Percentiles rank a stretch among this genome's conserved stretches.
phyloP scores from a whole-genome alignment of 1,140 invertebrate genomes.

The Drosophila serrata region DNA sequence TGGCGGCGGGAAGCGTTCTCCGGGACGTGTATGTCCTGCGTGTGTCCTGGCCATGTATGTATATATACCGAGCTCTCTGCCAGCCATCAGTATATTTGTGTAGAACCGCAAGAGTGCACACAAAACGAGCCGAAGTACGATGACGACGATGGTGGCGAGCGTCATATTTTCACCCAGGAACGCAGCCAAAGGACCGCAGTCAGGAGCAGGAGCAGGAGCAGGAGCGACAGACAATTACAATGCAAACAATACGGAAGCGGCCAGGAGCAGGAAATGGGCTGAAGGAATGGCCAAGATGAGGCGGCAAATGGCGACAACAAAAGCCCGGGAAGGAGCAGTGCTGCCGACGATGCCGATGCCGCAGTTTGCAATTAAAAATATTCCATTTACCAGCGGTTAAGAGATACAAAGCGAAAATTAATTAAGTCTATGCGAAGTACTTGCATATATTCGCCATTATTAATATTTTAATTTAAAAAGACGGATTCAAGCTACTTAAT shows the following conservation, averaged over 20 bases:
- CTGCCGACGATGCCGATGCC: conserved; percentile 4
- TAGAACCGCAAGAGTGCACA: conserved; percentile 72
- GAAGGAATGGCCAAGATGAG: conserved; percentile 58
- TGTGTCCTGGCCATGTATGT: conserved; percentile 23
- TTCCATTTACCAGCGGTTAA: conserved; percentile 3
- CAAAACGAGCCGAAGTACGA: conserved; percentile 50
- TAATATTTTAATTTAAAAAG: conserved; percentile 3
- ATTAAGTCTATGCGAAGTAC: conserved; percentile 3
- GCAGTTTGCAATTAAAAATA: conserved; percentile 26
- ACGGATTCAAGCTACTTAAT: background rate
- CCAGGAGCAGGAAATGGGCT: conserved; percentile 62
- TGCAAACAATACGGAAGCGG: conserved; percentile 65
- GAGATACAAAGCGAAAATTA: conserved; percentile 13
- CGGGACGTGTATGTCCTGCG: conserved; percentile 36
- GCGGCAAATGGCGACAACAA: conserved; percentile 33
- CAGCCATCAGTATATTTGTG: conserved; percentile 79
- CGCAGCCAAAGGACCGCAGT: conserved; percentile 38
- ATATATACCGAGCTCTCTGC: conserved; percentile 27
- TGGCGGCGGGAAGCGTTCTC: conserved; percentile 10
- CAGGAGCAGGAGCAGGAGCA: conserved; percentile 16
- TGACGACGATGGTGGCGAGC: conserved; percentile 28
- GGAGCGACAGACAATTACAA: conserved; percentile 71
- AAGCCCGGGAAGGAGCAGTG: conserved; percentile 9
- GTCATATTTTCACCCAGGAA: conserved; percentile 56
- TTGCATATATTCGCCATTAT: conserved; percentile 6